Conservation (phyloP, 2,113 vertebrate genomes). For the Rhinolophus sinicus region DNA sequence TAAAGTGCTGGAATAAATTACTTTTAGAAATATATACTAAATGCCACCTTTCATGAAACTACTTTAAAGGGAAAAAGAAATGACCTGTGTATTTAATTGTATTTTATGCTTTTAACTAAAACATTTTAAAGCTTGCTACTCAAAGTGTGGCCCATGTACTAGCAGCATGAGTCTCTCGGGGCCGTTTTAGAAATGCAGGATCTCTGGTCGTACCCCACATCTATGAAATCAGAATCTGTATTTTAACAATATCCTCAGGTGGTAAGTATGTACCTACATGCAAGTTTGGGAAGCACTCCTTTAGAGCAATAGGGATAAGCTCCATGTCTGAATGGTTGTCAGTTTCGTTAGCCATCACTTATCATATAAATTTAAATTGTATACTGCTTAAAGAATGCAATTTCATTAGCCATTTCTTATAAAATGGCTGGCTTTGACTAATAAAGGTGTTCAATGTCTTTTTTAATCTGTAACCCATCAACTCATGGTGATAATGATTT, state of each 20-base stretch:
- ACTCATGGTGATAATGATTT: slow-evolving; percentile 1
- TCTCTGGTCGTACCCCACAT: neutral
- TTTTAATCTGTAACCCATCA: neutral
- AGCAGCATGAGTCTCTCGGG: neutral
- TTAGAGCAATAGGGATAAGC: neutral
- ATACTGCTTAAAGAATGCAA: neutral
- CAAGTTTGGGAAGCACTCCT: neutral
- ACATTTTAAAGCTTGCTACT: neutral
- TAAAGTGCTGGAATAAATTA: neutral
- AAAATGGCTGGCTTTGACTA: neutral
- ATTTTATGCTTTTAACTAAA: neutral
- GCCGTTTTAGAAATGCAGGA: neutral
- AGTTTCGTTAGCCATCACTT: neutral
- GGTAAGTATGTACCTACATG: neutral
- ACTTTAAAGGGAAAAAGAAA: neutral
- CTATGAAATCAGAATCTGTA: neutral
- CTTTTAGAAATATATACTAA: slow-evolving; percentile 9
- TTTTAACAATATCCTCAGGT: neutral
- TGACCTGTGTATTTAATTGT: neutral
- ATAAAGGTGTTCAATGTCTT: neutral
- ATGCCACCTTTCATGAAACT: neutral
- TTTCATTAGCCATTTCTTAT: neutral
- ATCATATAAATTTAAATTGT: neutral
- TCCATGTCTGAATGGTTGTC: neutral
- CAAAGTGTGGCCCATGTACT: neutral